These are phyloP conservation scores for Tiphia femorata DNA, from an alignment of 2,888 invertebrate genomes.

Conservation along the genomic window DNA sequence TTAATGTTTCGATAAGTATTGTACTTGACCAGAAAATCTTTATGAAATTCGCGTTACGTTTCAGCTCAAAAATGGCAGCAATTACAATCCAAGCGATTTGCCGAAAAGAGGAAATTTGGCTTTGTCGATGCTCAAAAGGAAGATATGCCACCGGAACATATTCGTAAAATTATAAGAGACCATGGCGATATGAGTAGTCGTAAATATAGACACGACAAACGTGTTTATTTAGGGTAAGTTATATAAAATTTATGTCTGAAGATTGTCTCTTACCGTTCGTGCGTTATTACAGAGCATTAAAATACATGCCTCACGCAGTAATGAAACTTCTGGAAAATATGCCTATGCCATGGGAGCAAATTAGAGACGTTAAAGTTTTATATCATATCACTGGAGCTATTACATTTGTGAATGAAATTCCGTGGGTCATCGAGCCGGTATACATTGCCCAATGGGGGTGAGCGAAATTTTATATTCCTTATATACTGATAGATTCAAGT, in stretches of 20 bases:
- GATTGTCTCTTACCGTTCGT: conserved; percentile 16
- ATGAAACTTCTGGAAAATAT: conserved; percentile 99
- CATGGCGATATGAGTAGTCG: conserved; percentile 99
- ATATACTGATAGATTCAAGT: not conserved
- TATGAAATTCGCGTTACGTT: conserved; percentile 5
- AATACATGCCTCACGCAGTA: conserved; percentile 99
- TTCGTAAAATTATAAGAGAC: conserved; percentile 98
- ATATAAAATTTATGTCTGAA: conserved; percentile 13
- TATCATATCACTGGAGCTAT: conserved; percentile 99
- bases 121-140: conserved; percentile 99
- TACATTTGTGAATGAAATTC: conserved; percentile 99
- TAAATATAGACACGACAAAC: conserved; percentile 98
- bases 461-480: conserved; percentile 47
- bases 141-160: conserved; percentile 99
- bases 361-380: conserved; percentile 95
- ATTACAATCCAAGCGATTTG: conserved; percentile 97
- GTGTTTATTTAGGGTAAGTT: conserved; percentile 91
- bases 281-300: conserved; percentile 86
- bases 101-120: conserved; percentile 98
- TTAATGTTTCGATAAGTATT: too few relatives aligned
- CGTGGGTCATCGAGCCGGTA: conserved; percentile 99
- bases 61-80: conserved; percentile 97
- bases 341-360: conserved; percentile 99
- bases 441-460: conserved; percentile 99
- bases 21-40: not conserved